These are phyloP conservation scores for Stichopus horrens DNA, from an alignment of 53 echinoderm and acorn worm species.

Conservation along the genomic window DNA sequence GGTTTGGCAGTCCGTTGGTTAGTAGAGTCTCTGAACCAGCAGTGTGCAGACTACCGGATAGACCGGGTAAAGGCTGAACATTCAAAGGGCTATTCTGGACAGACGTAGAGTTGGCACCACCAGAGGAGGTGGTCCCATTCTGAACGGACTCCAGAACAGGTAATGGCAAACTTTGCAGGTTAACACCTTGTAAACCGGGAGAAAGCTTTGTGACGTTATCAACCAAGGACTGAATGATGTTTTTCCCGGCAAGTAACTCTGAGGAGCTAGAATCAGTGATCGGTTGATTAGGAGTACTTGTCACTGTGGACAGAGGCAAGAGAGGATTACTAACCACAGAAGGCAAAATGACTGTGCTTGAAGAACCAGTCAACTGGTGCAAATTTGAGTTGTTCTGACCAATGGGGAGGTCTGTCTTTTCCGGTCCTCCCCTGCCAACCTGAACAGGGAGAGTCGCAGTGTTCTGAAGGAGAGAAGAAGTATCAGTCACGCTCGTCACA, in stretches of 20 bases:
- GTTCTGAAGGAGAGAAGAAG: not conserved
- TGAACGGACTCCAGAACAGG: not conserved
- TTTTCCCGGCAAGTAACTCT: not conserved
- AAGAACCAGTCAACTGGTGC: not conserved
- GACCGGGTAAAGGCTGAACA: not conserved
- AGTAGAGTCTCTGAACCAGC: not conserved
- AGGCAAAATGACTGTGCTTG: not conserved
- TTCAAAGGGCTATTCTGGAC: not conserved
- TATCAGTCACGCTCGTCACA: not conserved
- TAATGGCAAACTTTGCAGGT: not conserved
- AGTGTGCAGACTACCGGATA: not conserved
- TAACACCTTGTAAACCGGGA: not conserved
- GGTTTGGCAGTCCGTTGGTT: not conserved
- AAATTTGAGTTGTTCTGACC: not conserved
- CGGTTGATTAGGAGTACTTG: not conserved
- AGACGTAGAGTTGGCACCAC: not conserved
- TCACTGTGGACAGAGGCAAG: not conserved
- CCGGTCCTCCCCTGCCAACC: not conserved
- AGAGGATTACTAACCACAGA: not conserved
- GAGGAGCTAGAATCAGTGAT: not conserved
- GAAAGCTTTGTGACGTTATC: not conserved
- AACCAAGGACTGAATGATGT: not conserved
- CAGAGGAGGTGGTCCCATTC: not conserved
- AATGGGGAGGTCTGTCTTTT: not conserved
- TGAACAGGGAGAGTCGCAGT: not conserved